phyloP scores from a whole-genome alignment of 2,888 invertebrate species.

The Lamellibrachia columna region DNA sequence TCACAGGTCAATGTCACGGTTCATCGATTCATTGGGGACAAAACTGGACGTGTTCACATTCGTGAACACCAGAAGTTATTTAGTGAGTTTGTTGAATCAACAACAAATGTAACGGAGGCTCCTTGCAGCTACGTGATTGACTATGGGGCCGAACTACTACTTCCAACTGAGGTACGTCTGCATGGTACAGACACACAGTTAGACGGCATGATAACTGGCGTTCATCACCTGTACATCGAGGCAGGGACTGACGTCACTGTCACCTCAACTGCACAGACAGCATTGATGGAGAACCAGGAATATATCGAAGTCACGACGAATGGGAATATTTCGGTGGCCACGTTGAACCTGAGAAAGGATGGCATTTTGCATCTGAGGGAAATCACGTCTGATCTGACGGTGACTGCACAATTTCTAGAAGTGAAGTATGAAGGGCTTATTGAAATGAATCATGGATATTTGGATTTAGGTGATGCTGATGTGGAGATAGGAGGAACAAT shows the following conservation, averaged over 20 bases:
- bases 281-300: conserved; percentile 45
- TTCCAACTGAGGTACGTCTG: conserved; percentile 52
- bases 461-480: conserved; percentile 48
- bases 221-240: conserved; percentile 53
- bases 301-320: conserved; percentile 41
- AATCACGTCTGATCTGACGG: conserved; percentile 43
- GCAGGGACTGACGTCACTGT: conserved; percentile 44
- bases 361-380: conserved; percentile 45
- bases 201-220: conserved; percentile 47
- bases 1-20: conserved; percentile 41
- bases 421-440: conserved; percentile 47
- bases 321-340: conserved; percentile 50
- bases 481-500: conserved; percentile 45
- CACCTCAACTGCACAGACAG: conserved; percentile 49
- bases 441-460: conserved; percentile 51
- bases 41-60: conserved; percentile 51
- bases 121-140: conserved; percentile 54
- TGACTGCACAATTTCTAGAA: conserved; percentile 48
- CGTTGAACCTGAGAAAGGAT: conserved; percentile 45
- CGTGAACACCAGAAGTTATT: conserved; percentile 43
- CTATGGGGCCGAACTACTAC: conserved; percentile 48
- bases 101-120: conserved; percentile 51
- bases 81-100: conserved; percentile 50
- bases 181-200: conserved; percentile 52
- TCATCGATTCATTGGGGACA: conserved; percentile 49